phyloP scores from a whole-genome alignment of 1,140 invertebrate genomes.

The Ceratitis capitata region DNA sequence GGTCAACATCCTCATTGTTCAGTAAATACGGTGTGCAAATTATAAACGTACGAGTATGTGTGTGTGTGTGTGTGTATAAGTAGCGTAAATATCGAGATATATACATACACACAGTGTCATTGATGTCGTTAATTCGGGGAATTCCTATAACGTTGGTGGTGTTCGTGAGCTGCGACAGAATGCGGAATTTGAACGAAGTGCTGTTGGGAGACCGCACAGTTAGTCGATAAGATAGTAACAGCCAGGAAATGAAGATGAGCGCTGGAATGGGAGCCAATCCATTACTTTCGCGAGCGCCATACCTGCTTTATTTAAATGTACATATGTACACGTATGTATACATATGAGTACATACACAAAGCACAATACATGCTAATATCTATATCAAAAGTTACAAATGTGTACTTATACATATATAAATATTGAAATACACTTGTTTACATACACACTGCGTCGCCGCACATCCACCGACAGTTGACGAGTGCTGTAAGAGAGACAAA shows the following conservation, averaged over 20 bases:
- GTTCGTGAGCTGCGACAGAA: neutral
- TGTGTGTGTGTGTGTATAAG: neutral
- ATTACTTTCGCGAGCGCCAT: neutral
- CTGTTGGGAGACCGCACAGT: neutral
- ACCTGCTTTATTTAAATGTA: neutral
- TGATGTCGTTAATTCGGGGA: constrained; percentile 6
- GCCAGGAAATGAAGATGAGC: neutral
- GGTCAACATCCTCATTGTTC: neutral
- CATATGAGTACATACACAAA: neutral
- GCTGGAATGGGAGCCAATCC: neutral
- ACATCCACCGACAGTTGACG: too few species aligned
- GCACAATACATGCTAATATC: neutral
- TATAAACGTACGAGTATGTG: neutral
- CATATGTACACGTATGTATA: neutral
- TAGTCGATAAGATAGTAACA: neutral
- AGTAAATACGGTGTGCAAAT: neutral
- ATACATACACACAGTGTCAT: neutral
- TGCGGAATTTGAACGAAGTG: neutral
- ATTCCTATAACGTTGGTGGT: neutral
- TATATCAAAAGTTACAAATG: neutral
- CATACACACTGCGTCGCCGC: too few species aligned
- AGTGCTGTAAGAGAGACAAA: neutral
- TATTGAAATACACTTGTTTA: too few species aligned
- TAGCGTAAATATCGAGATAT: neutral
- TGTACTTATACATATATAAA: too few species aligned